Percentiles rank a stretch among this genome's conserved stretches.
Conservation (phyloP, 2,888 invertebrate genomes). For the Sepioteuthis lessoniana region DNA sequence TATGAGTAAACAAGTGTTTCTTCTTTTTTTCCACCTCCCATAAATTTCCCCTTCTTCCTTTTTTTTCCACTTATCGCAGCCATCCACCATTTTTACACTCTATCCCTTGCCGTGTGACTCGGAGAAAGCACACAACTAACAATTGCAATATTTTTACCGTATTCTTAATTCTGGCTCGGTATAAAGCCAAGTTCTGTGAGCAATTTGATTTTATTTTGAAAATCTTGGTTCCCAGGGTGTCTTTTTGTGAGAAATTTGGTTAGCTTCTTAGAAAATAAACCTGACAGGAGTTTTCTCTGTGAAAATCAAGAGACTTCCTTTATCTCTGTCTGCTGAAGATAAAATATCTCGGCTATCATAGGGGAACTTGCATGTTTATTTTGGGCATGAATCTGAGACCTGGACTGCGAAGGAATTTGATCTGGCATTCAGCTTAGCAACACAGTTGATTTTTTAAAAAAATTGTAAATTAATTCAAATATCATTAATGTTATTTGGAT, state of each 20-base stretch:
- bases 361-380: neutral
- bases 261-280: neutral
- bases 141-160: neutral
- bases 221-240: neutral
- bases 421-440: neutral
- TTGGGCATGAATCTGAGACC: neutral
- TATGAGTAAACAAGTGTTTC: neutral
- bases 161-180: neutral
- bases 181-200: neutral
- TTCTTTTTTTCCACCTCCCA: neutral
- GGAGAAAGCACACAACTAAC: neutral
- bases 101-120: neutral
- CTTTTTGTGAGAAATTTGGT: neutral
- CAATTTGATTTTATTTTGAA: neutral
- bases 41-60: neutral
- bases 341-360: neutral
- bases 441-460: neutral
- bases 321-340: slow-evolving; percentile 18
- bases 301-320: neutral
- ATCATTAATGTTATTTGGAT: too few species aligned
- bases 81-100: neutral
- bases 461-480: neutral
- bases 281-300: neutral
- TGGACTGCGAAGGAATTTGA: slow-evolving; percentile 2
- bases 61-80: neutral